These are phyloP conservation scores for Heliconius cydno DNA, from an alignment of 2,888 invertebrate species.

Conservation along the genomic window DNA sequence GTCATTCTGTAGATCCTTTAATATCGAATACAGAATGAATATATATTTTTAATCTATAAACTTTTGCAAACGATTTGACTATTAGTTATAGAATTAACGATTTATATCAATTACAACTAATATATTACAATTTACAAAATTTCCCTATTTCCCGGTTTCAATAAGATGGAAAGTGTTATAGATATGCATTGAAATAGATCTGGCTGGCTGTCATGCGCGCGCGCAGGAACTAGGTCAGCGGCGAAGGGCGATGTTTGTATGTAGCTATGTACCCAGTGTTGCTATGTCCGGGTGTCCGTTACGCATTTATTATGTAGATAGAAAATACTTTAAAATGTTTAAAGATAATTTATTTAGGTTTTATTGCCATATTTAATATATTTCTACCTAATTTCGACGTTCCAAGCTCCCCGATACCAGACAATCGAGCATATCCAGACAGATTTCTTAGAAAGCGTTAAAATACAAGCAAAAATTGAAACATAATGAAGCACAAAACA, in stretches of 20 bases:
- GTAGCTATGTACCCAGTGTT: constrained; percentile 39
- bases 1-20: neutral
- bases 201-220: constrained; percentile 48
- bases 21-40: neutral
- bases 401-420: constrained; percentile 6
- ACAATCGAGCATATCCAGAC: constrained; percentile 29
- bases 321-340: neutral
- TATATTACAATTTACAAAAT: neutral
- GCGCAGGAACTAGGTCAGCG: constrained; percentile 54
- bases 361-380: neutral
- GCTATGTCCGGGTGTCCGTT: constrained; percentile 50
- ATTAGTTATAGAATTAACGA: neutral
- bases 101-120: neutral
- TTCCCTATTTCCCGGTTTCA: constrained; percentile 11
- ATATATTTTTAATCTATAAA: neutral
- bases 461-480: constrained; percentile 30
- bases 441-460: constrained; percentile 30
- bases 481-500: constrained; percentile 26
- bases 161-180: constrained; percentile 36
- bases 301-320: constrained; percentile 16
- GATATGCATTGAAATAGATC: constrained; percentile 49
- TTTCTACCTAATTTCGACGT: neutral
- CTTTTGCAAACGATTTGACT: neutral
- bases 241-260: constrained; percentile 55
- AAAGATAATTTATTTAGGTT: neutral